phyloP scores from a whole-genome alignment of 2,113 vertebrate species.

The Lathamus discolor region DNA sequence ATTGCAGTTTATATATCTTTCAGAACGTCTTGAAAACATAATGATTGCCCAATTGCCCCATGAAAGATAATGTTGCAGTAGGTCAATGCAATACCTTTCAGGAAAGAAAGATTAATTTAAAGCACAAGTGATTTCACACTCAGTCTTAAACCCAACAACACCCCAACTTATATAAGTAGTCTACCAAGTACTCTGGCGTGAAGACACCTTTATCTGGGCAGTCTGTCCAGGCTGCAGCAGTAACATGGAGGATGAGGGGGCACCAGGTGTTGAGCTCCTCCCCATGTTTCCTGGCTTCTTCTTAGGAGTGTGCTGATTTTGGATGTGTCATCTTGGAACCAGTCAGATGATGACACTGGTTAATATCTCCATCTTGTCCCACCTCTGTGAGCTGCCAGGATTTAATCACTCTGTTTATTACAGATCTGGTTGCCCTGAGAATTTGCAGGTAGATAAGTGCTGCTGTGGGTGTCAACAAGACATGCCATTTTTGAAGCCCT shows the following conservation, averaged over 20 bases:
- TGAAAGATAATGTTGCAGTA: background rate
- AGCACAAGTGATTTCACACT: background rate
- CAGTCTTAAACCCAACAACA: background rate
- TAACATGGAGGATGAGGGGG: background rate
- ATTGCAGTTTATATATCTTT: background rate
- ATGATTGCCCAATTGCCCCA: background rate
- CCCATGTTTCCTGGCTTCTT: background rate
- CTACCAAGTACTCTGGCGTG: background rate
- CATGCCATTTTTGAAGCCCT: background rate
- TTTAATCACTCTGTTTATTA: background rate
- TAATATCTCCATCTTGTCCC: background rate
- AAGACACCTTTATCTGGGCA: background rate
- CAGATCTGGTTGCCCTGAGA: background rate
- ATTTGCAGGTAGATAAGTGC: background rate
- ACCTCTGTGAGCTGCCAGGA: background rate
- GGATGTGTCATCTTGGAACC: background rate
- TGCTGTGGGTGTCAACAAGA: background rate
- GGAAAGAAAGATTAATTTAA: background rate
- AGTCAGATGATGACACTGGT: background rate
- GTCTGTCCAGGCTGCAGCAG: background rate
- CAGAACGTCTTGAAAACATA: background rate
- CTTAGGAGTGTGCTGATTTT: background rate
- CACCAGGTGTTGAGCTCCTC: background rate
- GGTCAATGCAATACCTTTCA: background rate
- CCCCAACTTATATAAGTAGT: accelerated